Base-by-base conservation (phyloP, 1,140 invertebrate species). In the Sitophilus oryzae region DNA sequence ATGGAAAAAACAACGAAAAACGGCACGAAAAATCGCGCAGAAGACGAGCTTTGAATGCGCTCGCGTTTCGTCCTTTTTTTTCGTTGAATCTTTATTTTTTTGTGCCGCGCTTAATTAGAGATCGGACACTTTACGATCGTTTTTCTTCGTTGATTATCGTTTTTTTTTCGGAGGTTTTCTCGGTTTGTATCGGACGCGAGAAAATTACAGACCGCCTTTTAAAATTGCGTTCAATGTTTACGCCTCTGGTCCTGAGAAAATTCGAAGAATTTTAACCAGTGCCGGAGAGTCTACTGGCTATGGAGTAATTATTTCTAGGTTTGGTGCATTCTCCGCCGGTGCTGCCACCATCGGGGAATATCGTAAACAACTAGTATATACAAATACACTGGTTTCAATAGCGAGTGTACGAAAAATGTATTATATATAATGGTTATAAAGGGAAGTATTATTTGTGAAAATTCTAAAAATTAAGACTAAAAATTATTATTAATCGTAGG, bases 401-500 rank as follows among this genome's bases (percentile, higher is more conserved):
- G n/a, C n/a, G n/a, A n/a, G n/a, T n/a, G n/a, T n/a, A n/a, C n/a
- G n/a, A n/a, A n/a, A n/a, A n/a, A n/a, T n/a, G n/a, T n/a, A n/a
- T n/a, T n/a, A n/a, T n/a, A n/a, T n/a, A n/a, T n/a, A n/a, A n/a
- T n/a, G n/a, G n/a, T n/a, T n/a, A n/a, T n/a, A n/a, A n/a, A n/a
- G n/a, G n/a, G n/a, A n/a, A n/a, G n/a, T n/a, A n/a, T n/a, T n/a
- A n/a, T n/a, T n/a, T n/a, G n/a, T n/a, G n/a, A n/a, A n/a, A n/a
- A n/a, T n/a, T n/a, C n/a, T n/a, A n/a, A n/a, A n/a, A n/a, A n/a
- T n/a, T n/a, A n/a, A n/a, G n/a, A n/a, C n/a, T n/a, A n/a, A n/a
- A n/a, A 37, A 48, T 38, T 48, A 48, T 48, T 48, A 48, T 48
- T 48, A 48, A 48, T 48, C 19, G 46, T 48, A 48, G 46, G 46